Evolutionary conservation across 2,888 invertebrate genomes (phyloP).

Genomic region (Aricia artaxerxes): DNA sequence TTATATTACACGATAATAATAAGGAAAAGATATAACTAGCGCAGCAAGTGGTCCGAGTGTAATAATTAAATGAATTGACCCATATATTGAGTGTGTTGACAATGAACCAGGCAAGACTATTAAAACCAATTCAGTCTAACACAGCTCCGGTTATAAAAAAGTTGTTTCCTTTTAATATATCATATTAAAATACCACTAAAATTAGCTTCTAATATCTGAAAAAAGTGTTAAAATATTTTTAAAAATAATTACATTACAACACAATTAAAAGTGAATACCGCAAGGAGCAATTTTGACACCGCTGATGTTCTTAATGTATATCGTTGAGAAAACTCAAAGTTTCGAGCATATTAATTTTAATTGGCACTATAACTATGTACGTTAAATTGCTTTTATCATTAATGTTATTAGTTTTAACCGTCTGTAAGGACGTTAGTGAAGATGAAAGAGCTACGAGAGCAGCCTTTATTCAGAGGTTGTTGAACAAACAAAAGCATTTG

Average conservation of each 20-base stretch:
- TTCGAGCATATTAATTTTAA: background rate
- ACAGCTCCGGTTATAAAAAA: background rate
- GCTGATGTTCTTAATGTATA: background rate
- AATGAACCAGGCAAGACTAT: slow-evolving; percentile 39
- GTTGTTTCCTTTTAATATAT: background rate
- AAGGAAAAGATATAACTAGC: background rate
- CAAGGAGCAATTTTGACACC: background rate
- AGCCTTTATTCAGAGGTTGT: slow-evolving; percentile 83
- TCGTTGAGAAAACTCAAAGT: slow-evolving; percentile 3
- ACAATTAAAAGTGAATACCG: background rate
- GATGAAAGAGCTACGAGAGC: slow-evolving; percentile 70
- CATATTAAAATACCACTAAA: background rate
- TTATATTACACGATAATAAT: background rate
- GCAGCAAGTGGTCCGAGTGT: background rate
- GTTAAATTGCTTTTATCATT: slow-evolving; percentile 35
- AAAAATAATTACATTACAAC: background rate
- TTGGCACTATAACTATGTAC: slow-evolving; percentile 16
- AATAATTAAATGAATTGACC: slow-evolving; percentile 26
- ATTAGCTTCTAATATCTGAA: background rate
- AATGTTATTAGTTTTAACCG: slow-evolving; percentile 35
- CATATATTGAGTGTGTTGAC: slow-evolving; percentile 32
- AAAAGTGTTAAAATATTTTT: background rate
- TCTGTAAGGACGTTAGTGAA: slow-evolving; percentile 59
- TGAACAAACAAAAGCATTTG: slow-evolving; percentile 85
- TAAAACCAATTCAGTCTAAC: slow-evolving; percentile 20